A percentile compares a stretch with the other conserved stretches of the same genome.
Evolutionary conservation across 1,140 invertebrate genomes (phyloP).

Genomic region (Hyles euphorbiae): DNA sequence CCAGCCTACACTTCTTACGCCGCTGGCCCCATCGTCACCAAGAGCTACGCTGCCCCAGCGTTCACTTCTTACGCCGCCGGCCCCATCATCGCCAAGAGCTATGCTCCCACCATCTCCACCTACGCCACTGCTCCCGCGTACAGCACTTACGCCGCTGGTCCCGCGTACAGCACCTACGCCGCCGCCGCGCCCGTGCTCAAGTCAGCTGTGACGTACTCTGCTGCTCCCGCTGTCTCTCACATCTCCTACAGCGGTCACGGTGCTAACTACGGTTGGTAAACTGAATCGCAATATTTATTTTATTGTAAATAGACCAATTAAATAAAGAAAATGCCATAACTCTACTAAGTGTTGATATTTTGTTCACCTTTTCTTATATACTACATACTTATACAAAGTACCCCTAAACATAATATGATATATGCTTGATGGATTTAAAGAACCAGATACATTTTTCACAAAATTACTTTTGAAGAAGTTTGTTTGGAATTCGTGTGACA

Average conservation of each 20-base stretch:
- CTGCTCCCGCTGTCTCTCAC: slow-evolving; percentile 43
- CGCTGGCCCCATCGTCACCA: slow-evolving; percentile 8
- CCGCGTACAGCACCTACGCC: slow-evolving; percentile 26
- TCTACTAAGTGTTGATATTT: too few species aligned
- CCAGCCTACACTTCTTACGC: slow-evolving; percentile 29
- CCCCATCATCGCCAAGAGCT: slow-evolving; percentile 26
- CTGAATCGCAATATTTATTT: neutral
- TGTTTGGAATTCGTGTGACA: too few species aligned
- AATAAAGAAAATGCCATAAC: too few species aligned
- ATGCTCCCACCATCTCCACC: slow-evolving; percentile 21
- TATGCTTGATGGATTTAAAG: too few species aligned
- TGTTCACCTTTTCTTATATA: too few species aligned
- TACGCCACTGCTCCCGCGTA: slow-evolving; percentile 27
- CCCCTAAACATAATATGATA: too few species aligned
- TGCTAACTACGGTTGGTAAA: too few species aligned
- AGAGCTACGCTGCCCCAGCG: slow-evolving; percentile 24
- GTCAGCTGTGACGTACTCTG: slow-evolving; percentile 19
- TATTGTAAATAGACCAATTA: too few species aligned
- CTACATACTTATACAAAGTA: too few species aligned
- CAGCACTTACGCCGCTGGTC: slow-evolving; percentile 12
- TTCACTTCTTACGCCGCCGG: slow-evolving; percentile 26
- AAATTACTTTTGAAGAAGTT: too few species aligned
- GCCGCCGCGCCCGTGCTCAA: slow-evolving; percentile 16
- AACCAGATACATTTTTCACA: too few species aligned
- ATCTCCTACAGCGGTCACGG: slow-evolving; percentile 29